These are phyloP conservation scores for Euleptes europaea DNA, from an alignment of 2,113 vertebrate species.

Conservation along the genomic window DNA sequence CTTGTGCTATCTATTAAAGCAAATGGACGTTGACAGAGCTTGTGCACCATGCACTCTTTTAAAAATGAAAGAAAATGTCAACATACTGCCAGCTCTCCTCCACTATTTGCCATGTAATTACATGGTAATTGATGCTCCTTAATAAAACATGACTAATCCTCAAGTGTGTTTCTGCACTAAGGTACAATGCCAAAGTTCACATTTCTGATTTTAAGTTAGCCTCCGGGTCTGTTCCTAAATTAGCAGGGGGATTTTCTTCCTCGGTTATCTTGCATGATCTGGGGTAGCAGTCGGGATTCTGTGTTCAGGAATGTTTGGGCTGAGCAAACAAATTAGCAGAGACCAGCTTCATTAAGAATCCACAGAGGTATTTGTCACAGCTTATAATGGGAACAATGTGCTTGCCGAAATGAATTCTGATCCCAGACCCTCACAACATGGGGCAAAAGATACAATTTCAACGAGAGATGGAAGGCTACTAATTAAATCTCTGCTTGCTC, in stretches of 20 bases:
- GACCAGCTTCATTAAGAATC: slow-evolving; percentile 56
- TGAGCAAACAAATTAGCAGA: slow-evolving; percentile 59
- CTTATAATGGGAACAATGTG: slow-evolving; percentile 32
- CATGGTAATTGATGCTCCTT: slow-evolving; percentile 50
- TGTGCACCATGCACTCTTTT: slow-evolving; percentile 12
- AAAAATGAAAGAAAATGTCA: slow-evolving; percentile 34
- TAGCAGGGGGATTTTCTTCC: slow-evolving; percentile 55
- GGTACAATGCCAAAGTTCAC: slow-evolving; percentile 44
- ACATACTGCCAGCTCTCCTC: slow-evolving; percentile 1
- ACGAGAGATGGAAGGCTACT: neutral
- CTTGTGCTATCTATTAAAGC: neutral
- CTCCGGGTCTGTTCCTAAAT: slow-evolving; percentile 39
- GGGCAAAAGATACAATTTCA: neutral
- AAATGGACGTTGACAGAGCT: slow-evolving; percentile 4
- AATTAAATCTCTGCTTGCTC: slow-evolving; percentile 43
- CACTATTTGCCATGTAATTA: slow-evolving; percentile 64
- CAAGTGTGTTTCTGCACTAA: slow-evolving; percentile 45
- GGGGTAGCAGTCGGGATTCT: slow-evolving; percentile 55
- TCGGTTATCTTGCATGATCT: slow-evolving; percentile 40
- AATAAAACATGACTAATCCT: slow-evolving; percentile 36
- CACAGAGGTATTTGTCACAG: slow-evolving; percentile 36
- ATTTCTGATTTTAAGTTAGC: slow-evolving; percentile 44
- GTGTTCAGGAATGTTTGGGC: slow-evolving; percentile 51
- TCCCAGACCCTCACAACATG: slow-evolving; percentile 3
- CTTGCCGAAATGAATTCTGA: slow-evolving; percentile 21